Base-by-base conservation (phyloP, 2,113 vertebrate species). In the Coturnix japonica region DNA sequence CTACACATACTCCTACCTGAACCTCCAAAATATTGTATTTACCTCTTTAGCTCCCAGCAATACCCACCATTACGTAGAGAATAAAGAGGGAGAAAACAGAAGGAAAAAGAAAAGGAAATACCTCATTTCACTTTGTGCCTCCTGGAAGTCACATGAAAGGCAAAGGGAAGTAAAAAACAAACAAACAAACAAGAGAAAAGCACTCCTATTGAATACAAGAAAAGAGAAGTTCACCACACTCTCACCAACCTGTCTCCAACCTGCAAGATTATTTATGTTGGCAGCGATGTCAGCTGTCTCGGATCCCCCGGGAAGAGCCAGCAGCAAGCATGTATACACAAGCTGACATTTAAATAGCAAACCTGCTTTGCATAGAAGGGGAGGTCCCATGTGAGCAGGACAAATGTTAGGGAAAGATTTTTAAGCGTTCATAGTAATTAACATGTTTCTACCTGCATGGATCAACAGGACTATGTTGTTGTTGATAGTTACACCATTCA, bases 261-360 rank as follows among this genome's bases (percentile, higher is more conserved):
- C 60, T 47, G 37, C 15, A 77, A 83, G 89, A 82, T 81, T 69
- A 81, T 75, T 91, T 92, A 35, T 77, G 39, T 63, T 91, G 85
- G 60, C 85, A 89, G 64, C 72, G 54, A 43, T 3, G 13, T 54
- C 75, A 82, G 56, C 46, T 76, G 67, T 26, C 72, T 70, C 11
- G 0, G 69, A 70, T 73, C 51, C 73, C 70, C 60, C 54, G 70
- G 56, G 72, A 41, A 88, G 79, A 91, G 54, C 35, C 6, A 74
- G 61, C 28, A 87, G 43, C 69, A 89, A 49, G 43, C 84, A 49
- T 35, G 39, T 33, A 67, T 17, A 83, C 49, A 92, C 76, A 93
- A 81, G 84, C 88, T 46, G 25, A 81, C n/a, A 79, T 56, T 91
- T 94, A 95, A 93, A 95, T 89, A 86, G 79, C 66, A 93, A 93